Evolutionary conservation across 2,888 invertebrate genomes (phyloP), one percentile per base, ranked within the genome.

Genomic region (Athrips mouffetella): DNA sequence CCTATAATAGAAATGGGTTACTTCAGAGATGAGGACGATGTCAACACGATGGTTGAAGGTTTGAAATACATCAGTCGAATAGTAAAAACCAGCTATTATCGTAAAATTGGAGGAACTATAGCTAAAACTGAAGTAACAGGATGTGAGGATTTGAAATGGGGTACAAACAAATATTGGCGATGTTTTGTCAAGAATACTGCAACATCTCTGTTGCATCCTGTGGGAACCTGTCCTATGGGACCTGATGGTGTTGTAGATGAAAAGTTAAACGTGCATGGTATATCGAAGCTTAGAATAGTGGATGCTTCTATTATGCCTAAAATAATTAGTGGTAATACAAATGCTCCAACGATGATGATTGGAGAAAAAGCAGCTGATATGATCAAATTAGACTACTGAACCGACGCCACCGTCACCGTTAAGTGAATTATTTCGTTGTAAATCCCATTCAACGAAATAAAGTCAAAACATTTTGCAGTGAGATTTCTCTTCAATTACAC

Each of bases 131-230:
- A 70, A 2, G 80, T 92, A 1, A 84, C 88, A 0, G 89, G 85
- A 0, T 93, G 93, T 62, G 76, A 81, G 5, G 62, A 76, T 1
- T 60, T 81, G 4, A 54, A 62, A 1, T 90, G 89, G 64, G 90
- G 82, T 13, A 81, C 89, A 0, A 90, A 92, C 65, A 75, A 75
- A 0, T 94, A 93, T 60, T 92, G 92, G 91, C 80, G 81, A 39
- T 94, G 94, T 62, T 89, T 90, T 60, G 83, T 89, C 0, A 81
- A 88, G 30, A 89, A 89, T 51, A 75, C 90, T 13, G 89, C 90
- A 0, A 76, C 87, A 21, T 90, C 91, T 5, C 77, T 93, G 45
- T 89, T 91, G 49, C 93, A 93, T 67, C 90, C 91, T 23, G 89
- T 89, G 0, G 87, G 89, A 0, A 80, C 84, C 1, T 86, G 85